Percentiles rank a stretch among this genome's conserved stretches.
Conservation (phyloP, 2,888 invertebrate genomes). For the Periphyllus acericola region DNA sequence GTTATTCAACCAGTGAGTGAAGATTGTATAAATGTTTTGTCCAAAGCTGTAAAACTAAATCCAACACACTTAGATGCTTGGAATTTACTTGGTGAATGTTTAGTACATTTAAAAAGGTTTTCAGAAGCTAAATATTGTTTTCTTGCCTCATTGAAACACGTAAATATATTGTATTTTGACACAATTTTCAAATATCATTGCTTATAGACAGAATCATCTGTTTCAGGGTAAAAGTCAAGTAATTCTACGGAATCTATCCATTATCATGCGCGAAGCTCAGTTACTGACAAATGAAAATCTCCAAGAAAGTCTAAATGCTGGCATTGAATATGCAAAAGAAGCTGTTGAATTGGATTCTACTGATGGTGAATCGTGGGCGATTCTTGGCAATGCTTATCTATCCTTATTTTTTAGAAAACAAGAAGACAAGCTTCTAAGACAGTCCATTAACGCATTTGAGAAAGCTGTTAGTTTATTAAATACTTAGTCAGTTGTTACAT, state of each 20-base stretch:
- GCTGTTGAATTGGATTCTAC: slow-evolving; percentile 80
- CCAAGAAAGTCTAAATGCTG: slow-evolving; percentile 74
- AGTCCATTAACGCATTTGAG: slow-evolving; percentile 81
- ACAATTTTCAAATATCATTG: neutral
- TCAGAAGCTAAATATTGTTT: slow-evolving; percentile 85
- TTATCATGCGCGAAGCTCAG: slow-evolving; percentile 78
- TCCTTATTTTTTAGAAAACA: slow-evolving; percentile 83
- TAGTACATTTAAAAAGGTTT: slow-evolving; percentile 86
- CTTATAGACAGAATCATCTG: neutral
- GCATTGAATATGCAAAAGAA: slow-evolving; percentile 82
- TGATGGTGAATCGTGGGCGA: slow-evolving; percentile 86
- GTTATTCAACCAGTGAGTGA: slow-evolving; percentile 77
- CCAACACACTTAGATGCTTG: slow-evolving; percentile 84
- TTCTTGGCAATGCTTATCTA: slow-evolving; percentile 86
- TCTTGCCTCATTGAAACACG: slow-evolving; percentile 79
- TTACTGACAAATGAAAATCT: slow-evolving; percentile 68
- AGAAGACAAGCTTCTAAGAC: slow-evolving; percentile 76
- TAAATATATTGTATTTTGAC: slow-evolving; percentile 67
- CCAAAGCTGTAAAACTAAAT: slow-evolving; percentile 86
- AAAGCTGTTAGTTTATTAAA: slow-evolving; percentile 75
- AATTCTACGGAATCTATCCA: slow-evolving; percentile 82
- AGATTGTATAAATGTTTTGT: slow-evolving; percentile 72
- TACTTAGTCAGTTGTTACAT: neutral
- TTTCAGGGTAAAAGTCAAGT: slow-evolving; percentile 77
- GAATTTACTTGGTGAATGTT: slow-evolving; percentile 90